Evolutionary conservation across 2,797 vertebrate species (phyloP).

Genomic region (Sitta carolinensis): DNA sequence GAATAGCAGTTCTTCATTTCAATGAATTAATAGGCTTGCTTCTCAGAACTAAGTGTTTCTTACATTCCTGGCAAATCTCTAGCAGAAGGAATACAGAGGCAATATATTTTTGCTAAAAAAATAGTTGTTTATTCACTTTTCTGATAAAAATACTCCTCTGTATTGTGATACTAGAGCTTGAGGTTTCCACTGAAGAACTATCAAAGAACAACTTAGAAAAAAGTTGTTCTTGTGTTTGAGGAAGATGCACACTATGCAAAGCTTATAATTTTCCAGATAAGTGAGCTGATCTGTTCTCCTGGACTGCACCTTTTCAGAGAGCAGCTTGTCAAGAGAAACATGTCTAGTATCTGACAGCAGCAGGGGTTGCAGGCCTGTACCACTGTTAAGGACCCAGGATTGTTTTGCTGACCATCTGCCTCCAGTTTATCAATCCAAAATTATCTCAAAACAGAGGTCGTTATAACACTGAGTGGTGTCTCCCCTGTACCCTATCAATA

Average conservation of each 20-base stretch:
- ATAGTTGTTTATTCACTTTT: not conserved
- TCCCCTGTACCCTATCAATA: not conserved
- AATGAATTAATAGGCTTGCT: not conserved
- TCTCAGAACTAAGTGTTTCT: not conserved
- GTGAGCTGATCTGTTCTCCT: not conserved
- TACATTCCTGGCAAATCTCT: not conserved
- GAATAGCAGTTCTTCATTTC: not conserved
- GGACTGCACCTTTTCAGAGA: not conserved
- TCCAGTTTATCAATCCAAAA: not conserved
- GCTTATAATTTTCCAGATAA: not conserved
- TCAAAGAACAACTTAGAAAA: not conserved
- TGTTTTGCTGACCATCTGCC: not conserved
- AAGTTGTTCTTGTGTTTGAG: not conserved
- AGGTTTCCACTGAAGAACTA: not conserved
- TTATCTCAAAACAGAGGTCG: not conserved
- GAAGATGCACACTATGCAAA: not conserved
- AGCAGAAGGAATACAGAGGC: not conserved
- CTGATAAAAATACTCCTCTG: not conserved
- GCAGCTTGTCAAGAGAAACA: not conserved
- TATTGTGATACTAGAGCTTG: not conserved
- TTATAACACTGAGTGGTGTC: not conserved
- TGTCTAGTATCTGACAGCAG: not conserved
- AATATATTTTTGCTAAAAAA: not conserved
- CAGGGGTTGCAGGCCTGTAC: not conserved
- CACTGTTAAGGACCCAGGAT: not conserved